Conservation (phyloP, 2,888 invertebrate species). For the Ptychoptera contaminata region DNA sequence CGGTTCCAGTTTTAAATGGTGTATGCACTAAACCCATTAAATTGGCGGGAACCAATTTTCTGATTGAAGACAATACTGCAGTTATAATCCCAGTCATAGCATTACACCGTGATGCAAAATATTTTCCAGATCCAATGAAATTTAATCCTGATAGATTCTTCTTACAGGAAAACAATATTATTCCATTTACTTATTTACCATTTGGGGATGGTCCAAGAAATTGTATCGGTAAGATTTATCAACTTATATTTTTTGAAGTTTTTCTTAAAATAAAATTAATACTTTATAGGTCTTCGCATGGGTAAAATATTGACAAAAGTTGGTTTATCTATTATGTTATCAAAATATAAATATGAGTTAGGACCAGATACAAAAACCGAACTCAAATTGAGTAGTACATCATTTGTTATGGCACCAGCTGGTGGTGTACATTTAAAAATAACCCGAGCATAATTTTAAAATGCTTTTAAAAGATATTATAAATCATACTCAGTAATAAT, state of each 20-base stretch:
- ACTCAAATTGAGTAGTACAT: too few species aligned
- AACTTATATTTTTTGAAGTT: background rate
- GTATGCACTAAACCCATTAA: conserved; percentile 28
- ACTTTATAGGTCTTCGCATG: conserved; percentile 15
- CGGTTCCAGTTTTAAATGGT: background rate
- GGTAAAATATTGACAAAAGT: conserved; percentile 18
- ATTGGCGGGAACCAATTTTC: conserved; percentile 29
- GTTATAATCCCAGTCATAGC: conserved; percentile 38
- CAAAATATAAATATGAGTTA: conserved; percentile 5
- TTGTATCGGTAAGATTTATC: conserved; percentile 23
- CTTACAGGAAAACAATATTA: too few species aligned
- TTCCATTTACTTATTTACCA: conserved; percentile 22
- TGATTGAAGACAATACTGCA: conserved; percentile 34
- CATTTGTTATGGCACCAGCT: too few species aligned
- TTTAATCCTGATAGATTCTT: conserved; percentile 45
- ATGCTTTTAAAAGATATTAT: too few species aligned
- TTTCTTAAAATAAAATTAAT: background rate
- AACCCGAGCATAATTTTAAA: too few species aligned
- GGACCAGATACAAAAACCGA: too few species aligned
- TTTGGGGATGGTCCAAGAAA: conserved; percentile 31
- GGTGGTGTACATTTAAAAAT: too few species aligned
- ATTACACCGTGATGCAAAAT: conserved; percentile 42
- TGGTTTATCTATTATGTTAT: conserved; percentile 7
- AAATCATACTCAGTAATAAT: too few species aligned
- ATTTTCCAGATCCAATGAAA: conserved; percentile 42